These are phyloP conservation scores for Brassicogethes aeneus DNA, from an alignment of 2,888 invertebrate genomes.

Conservation along the genomic window DNA sequence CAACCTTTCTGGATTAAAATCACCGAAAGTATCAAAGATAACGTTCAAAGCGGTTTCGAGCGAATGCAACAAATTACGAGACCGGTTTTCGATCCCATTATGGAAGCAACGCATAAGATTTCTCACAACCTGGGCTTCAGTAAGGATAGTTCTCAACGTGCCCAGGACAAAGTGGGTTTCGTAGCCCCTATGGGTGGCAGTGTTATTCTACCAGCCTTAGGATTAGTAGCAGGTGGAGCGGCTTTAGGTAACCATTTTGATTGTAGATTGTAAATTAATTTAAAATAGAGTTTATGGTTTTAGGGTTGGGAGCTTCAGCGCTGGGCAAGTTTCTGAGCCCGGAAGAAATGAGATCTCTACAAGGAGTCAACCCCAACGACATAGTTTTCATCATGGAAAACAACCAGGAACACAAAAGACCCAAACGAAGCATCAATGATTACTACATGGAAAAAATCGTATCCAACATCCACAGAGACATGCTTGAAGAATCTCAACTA, in stretches of 20 bases:
- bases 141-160: conserved; percentile 34
- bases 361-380: conserved; percentile 24
- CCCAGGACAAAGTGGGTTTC: conserved; percentile 58
- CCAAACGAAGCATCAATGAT: conserved; percentile 16
- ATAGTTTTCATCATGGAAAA: conserved; percentile 28
- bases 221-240: conserved; percentile 73
- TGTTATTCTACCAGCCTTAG: conserved; percentile 65
- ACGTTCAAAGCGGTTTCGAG: conserved; percentile 61
- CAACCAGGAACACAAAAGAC: conserved; percentile 7
- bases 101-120: conserved; percentile 72
- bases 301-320: conserved; percentile 66
- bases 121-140: conserved; percentile 66
- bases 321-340: conserved; percentile 56
- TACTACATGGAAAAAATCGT: neutral
- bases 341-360: conserved; percentile 30
- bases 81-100: conserved; percentile 62
- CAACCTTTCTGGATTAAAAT: conserved; percentile 64
- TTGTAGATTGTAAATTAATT: neutral
- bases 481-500: conserved; percentile 15
- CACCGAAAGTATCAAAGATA: conserved; percentile 63
- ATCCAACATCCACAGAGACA: neutral
- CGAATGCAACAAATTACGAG: conserved; percentile 58
- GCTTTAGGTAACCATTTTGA: conserved; percentile 45
- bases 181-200: conserved; percentile 48
- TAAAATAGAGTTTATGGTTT: neutral